Conservation (phyloP, 30 jellyfish, hydroid and myxozoan species). For the Cassiopea xamachana region DNA sequence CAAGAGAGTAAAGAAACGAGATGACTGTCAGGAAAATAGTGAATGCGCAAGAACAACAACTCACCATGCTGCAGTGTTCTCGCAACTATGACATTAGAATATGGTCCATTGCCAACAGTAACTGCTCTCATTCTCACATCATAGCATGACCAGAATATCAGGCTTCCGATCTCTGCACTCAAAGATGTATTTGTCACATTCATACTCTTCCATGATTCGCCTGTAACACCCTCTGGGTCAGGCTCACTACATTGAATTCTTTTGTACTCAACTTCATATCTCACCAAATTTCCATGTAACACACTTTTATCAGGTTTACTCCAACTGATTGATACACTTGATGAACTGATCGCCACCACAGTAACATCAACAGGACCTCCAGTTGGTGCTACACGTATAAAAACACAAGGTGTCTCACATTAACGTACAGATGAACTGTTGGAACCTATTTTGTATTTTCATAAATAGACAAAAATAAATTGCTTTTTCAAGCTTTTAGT, state of each 20-base stretch:
- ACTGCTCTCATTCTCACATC: neutral
- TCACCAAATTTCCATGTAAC: conserved; percentile 9
- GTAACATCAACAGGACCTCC: neutral
- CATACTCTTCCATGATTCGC: neutral
- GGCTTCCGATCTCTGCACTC: neutral
- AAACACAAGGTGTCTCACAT: no score
- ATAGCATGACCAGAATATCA: conserved; percentile 37
- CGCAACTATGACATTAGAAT: neutral
- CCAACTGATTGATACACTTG: conserved; percentile 28
- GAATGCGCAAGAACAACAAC: no score
- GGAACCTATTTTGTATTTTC: no score
- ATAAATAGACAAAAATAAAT: no score
- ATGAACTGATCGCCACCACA: neutral
- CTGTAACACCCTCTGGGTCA: neutral
- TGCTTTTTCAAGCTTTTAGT: no score
- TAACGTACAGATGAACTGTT: no score
- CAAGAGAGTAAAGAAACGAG: no score
- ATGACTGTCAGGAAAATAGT: no score
- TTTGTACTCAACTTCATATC: conserved; percentile 1
- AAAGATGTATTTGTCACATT: neutral
- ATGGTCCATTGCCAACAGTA: neutral
- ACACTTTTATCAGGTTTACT: neutral
- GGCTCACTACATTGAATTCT: conserved; percentile 9
- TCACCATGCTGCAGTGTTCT: neutral
- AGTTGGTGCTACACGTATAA: neutral